Percentiles rank a stretch among this genome's conserved stretches.
These are phyloP conservation scores for Pocillopora verrucosa DNA, from an alignment of 64 coral and sea anemone genomes.

Conservation along the genomic window DNA sequence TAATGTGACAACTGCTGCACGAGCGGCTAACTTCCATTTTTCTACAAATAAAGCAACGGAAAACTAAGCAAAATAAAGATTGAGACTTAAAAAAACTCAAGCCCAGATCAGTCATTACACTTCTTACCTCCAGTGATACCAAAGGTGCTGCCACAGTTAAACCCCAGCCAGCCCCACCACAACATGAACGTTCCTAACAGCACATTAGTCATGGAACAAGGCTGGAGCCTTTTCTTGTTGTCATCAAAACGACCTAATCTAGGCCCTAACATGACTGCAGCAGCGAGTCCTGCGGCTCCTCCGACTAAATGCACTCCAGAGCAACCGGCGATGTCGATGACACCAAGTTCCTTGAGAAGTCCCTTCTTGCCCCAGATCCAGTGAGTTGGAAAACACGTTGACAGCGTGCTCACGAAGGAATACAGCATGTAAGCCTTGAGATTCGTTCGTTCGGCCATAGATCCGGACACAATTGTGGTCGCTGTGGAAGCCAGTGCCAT, in stretches of 20 bases:
- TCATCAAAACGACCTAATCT: constrained; percentile 44
- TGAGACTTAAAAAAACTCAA: background rate
- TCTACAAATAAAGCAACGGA: background rate
- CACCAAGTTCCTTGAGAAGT: constrained; percentile 59
- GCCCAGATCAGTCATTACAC: background rate
- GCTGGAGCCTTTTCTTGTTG: constrained; percentile 41
- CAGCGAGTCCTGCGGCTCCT: constrained; percentile 64
- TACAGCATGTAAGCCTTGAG: constrained; percentile 69
- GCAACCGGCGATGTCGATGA: constrained; percentile 61
- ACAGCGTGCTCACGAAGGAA: constrained; percentile 66
- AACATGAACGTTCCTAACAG: constrained; percentile 69
- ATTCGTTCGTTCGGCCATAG: constrained; percentile 71
- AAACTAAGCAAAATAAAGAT: background rate
- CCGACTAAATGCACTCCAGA: constrained; percentile 69
- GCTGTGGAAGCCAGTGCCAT: constrained; percentile 72
- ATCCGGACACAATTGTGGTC: constrained; percentile 65
- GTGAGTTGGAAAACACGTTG: constrained; percentile 67
- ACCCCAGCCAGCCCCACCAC: constrained; percentile 74
- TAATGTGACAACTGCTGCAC: constrained; percentile 49
- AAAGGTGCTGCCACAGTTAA: constrained; percentile 77
- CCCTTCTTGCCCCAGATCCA: constrained; percentile 71
- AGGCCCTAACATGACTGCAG: constrained; percentile 63
- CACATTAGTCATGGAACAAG: constrained; percentile 76
- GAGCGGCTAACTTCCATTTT: constrained; percentile 66
- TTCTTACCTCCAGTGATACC: constrained; percentile 64